phyloP scores from a whole-genome alignment of 2,797 vertebrate species.

The Loris lydekkerianus region DNA sequence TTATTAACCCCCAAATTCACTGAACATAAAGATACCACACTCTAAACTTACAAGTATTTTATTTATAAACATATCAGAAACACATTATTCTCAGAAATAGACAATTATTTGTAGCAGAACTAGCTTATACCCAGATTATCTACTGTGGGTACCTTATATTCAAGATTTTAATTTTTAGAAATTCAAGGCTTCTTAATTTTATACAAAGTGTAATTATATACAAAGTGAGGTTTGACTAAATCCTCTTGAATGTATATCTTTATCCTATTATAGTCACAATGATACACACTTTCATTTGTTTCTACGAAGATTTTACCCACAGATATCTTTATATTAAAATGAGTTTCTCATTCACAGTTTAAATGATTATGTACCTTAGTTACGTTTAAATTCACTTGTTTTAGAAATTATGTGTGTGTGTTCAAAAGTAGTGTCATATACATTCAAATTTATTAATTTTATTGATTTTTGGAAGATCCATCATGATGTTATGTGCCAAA shows the following conservation, averaged over 20 bases:
- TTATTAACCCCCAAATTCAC: background rate
- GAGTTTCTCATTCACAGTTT: background rate
- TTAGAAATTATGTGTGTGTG: background rate
- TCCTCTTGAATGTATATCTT: background rate
- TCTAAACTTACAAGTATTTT: background rate
- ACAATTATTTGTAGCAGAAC: background rate
- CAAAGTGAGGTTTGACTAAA: background rate
- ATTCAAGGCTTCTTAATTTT: background rate
- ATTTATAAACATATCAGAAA: background rate
- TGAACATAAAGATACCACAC: background rate
- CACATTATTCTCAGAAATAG: background rate
- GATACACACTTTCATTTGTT: background rate
- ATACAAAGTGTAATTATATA: background rate
- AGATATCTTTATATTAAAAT: background rate
- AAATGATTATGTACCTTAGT: background rate
- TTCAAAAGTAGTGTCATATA: background rate
- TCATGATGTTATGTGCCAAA: background rate
- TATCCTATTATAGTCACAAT: background rate
- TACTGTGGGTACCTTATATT: background rate
- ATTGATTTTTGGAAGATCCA: constrained; percentile 32
- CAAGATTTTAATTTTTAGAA: background rate
- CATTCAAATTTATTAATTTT: background rate
- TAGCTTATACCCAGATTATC: background rate
- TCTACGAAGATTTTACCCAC: background rate
- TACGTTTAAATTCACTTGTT: constrained; percentile 41